Base-by-base conservation (phyloP, 37 sponge, comb jelly and placozoan genomes). In the Aplysina aerophoba region DNA sequence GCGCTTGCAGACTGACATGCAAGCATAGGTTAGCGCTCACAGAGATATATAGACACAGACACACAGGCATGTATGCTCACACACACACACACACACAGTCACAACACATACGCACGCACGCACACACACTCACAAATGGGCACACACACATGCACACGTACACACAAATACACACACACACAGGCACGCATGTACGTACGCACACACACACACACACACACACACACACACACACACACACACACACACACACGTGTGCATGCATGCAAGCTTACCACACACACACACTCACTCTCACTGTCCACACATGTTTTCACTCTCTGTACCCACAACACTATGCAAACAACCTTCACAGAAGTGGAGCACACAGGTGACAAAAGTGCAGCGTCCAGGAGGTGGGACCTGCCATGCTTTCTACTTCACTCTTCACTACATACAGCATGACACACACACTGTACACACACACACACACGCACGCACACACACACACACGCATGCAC, bases 141-240 rank as follows among this genome's bases (percentile, higher is more conserved):
- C 67, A 60, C 40, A 33, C 27, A 80, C 57, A 13, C 35, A 81
- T 36, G 36, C 62, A 56, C 1, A 58, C 1, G 25, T 6, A 58
- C 31, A 24, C 13, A 3, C 31, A 81, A 4, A 30, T 54, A 53
- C 75, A 60, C 55, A 39, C 72, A 41, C 37, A 39, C 55, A 36
- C 17, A 28, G 22, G 73, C 44, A 73, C 44, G 62, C 80, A 75
- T 55, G 44, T 38, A 85, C 78, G 30, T 56, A 82, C 78, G 55
- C 75, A 82, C 72, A 88, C 82, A 82, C 75, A 68, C 83, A 88
- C 75, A 83, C 88, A 84, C 83, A 88, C 88, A 83, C 83, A 82
- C 83, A 88, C 88, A 88, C 83, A 82, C 83, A 83, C 82, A 87
- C 82, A 72, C 50, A 55, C 59, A 65, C 60, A 65, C 82, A 81